Evolutionary conservation across 2,797 vertebrate genomes (phyloP).

Genomic region (Pterois miles): DNA sequence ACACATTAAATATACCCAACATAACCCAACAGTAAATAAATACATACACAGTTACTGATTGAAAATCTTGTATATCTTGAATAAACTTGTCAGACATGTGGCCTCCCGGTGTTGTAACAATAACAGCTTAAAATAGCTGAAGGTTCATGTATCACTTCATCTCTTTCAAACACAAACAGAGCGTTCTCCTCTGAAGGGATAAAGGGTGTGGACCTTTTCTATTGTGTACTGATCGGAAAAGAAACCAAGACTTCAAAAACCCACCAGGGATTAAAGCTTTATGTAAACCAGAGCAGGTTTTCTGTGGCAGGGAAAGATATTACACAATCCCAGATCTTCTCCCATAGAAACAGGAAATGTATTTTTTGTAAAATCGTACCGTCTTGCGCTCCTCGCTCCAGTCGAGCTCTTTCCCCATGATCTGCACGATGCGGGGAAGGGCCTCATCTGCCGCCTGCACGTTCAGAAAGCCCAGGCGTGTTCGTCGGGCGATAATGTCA

Average conservation of each 20-base stretch:
- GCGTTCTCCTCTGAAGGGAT: constrained; percentile 10
- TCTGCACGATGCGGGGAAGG: constrained; percentile 92
- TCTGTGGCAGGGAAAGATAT: background rate
- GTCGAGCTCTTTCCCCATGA: constrained; percentile 92
- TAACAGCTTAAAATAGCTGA: constrained; percentile 2
- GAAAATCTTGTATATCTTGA: background rate
- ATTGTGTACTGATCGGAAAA: constrained; percentile 30
- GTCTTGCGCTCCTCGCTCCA: constrained; percentile 90
- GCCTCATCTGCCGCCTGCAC: constrained; percentile 98
- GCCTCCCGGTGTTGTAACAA: constrained; percentile 19
- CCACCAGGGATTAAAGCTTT: constrained; percentile 27
- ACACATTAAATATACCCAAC: background rate
- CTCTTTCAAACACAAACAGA: constrained; percentile 10
- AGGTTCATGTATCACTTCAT: constrained; percentile 20
- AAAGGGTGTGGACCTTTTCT: constrained; percentile 43
- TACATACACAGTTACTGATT: background rate
- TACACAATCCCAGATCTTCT: no score
- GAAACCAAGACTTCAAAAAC: constrained; percentile 9
- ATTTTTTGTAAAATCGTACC: constrained; percentile 71
- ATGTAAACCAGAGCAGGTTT: background rate
- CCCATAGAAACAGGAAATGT: no score
- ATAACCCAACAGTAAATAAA: background rate
- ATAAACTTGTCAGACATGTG: background rate
- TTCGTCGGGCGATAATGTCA: constrained; percentile 93
- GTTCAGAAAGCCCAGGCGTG: constrained; percentile 94